A percentile compares a stretch with the other conserved stretches of the same genome.
phyloP scores from a whole-genome alignment of 2,797 vertebrate genomes.

The Crenichthys baileyi region DNA sequence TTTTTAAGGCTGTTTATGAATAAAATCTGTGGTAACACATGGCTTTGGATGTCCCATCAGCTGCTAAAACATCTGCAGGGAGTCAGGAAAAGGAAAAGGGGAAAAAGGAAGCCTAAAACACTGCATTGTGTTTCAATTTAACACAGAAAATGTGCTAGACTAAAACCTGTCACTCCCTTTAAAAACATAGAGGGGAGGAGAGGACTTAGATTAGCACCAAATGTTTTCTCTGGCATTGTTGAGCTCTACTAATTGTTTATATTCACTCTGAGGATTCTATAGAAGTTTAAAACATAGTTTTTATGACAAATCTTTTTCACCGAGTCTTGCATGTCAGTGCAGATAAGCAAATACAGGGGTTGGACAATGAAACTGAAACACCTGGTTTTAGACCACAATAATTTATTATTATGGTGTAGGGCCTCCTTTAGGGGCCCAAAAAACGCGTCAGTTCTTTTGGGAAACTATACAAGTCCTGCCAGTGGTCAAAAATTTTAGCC shows the following conservation, averaged over 20 bases:
- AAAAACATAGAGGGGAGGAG: slow-evolving; percentile 31
- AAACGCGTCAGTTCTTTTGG: no score
- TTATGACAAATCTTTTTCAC: neutral
- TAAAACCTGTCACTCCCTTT: slow-evolving; percentile 54
- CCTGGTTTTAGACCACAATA: no score
- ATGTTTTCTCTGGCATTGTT: slow-evolving; percentile 35
- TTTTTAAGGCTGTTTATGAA: slow-evolving; percentile 18
- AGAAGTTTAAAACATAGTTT: neutral
- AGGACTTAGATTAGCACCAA: slow-evolving; percentile 40
- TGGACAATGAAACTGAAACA: no score
- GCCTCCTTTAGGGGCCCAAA: no score
- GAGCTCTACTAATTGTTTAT: neutral
- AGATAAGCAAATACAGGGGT: no score
- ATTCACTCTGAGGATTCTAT: neutral
- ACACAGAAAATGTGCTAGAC: slow-evolving; percentile 34
- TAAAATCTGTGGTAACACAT: slow-evolving; percentile 4
- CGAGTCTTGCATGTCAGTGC: neutral
- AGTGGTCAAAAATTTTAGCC: no score
- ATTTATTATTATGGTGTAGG: no score
- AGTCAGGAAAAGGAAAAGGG: neutral
- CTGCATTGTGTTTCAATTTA: neutral
- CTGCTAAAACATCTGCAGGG: neutral
- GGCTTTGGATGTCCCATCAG: neutral
- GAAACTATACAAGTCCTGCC: no score
- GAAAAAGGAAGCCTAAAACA: neutral